Conservation (phyloP, 2,113 vertebrate species). For the Fregata magnificens region DNA sequence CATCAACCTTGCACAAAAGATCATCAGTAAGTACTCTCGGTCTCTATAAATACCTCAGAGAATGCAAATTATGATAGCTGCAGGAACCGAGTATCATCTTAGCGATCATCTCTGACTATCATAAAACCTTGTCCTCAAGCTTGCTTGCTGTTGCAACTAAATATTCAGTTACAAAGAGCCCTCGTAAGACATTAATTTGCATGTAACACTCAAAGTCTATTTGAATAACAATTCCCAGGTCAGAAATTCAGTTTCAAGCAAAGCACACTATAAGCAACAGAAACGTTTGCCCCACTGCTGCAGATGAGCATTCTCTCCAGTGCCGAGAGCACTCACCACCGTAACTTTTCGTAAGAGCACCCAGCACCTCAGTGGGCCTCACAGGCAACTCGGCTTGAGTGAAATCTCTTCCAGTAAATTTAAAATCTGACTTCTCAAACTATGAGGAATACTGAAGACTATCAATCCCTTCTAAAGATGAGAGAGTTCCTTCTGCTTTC, state of each 20-base stretch:
- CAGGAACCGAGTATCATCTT: background rate
- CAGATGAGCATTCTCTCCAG: too few species aligned
- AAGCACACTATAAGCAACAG: background rate
- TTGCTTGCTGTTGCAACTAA: background rate
- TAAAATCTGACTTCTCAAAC: too few species aligned
- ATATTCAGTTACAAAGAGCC: background rate
- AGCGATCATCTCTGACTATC: background rate
- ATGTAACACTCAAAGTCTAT: background rate
- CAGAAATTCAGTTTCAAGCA: background rate
- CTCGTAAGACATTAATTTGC: accelerated
- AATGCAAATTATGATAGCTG: too few species aligned
- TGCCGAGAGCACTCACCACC: accelerated
- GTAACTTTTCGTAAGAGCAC: accelerated
- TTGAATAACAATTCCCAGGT: background rate
- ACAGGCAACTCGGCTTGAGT: accelerated
- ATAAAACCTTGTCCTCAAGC: background rate
- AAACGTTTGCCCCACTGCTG: accelerated
- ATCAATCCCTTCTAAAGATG: background rate
- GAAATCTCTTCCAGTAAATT: background rate
- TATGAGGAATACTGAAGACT: too few species aligned
- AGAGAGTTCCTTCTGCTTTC: background rate
- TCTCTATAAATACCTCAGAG: background rate
- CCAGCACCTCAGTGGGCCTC: accelerated
- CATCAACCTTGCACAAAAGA: background rate
- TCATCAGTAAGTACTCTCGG: accelerated